Evolutionary conservation across 2,113 vertebrate genomes (phyloP), one percentile per base, ranked within the genome.

Genomic region (Pseudolaguvia tuberculata): DNA sequence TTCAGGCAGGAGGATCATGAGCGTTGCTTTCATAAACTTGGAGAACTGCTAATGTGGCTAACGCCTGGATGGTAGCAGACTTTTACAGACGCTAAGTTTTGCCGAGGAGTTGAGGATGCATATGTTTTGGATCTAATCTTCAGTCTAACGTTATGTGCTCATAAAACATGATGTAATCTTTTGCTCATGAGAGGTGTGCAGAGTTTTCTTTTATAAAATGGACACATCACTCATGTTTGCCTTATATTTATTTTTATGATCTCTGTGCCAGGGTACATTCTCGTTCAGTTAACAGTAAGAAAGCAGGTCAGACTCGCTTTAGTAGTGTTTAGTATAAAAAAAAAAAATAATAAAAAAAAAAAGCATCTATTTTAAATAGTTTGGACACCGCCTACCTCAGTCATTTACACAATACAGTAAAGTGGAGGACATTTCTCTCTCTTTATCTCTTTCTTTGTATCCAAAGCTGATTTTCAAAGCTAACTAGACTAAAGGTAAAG

Each of bases 351-450:
- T n/a, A n/a, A n/a, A n/a, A 50, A 10, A 65, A 8, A 65, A 65
- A 86, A 87, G 81, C 57, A 71, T 55, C 70, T 87, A 86, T 87
- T 88, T 91, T 72, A 25, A 27, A 65, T 47, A 47, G 87, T 90
- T 88, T 88, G 91, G 92, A 92, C 92, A 88, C 90, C 91, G 92
- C 94, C 95, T 97, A 95, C 95, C 94, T 96, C 94, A 96, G 89
- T 87, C 87, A 82, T 85, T 84, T 82, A 85, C 86, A 90, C 86
- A 84, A 86, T 85, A 50, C 61, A 76, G 62, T 62, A 50, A 55
- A 70, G 78, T 67, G 17, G 29, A 59, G 39, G 77, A 72, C 20
- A 12, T 81, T 67, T 73, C 71, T 77, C 51, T 53, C 51, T 53
- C 2, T 66, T 6, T 50, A 21, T 50, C 23, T 67, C 23, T 66